Conservation (phyloP, 2,113 vertebrate genomes). For the Sprattus sprattus region DNA sequence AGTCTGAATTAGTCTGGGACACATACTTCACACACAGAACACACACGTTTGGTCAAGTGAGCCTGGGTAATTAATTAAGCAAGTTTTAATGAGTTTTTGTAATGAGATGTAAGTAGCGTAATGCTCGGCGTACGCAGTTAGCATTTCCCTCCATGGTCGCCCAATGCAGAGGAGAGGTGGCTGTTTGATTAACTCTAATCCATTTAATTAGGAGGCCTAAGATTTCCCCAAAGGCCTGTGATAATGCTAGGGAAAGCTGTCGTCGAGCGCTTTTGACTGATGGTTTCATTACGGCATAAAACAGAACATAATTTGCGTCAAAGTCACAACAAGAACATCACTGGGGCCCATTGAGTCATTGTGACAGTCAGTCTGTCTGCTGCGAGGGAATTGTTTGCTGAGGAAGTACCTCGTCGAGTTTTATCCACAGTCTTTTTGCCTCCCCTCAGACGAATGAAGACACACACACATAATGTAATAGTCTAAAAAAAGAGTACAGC, state of each 20-base stretch:
- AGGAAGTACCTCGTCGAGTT: background rate
- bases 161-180: slow-evolving; percentile 47
- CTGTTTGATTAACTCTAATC: slow-evolving; percentile 72
- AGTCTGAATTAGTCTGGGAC: slow-evolving; percentile 28
- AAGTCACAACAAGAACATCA: slow-evolving; percentile 21
- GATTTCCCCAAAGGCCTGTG: slow-evolving; percentile 68
- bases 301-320: slow-evolving; percentile 16
- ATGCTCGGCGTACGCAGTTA: slow-evolving; percentile 31
- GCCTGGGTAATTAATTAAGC: slow-evolving; percentile 57
- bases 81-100: slow-evolving; percentile 69
- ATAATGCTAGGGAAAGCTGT: slow-evolving; percentile 61
- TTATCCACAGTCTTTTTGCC: background rate
- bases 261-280: slow-evolving; percentile 68
- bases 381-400: background rate
- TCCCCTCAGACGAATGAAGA: background rate
- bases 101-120: slow-evolving; percentile 58
- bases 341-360: background rate
- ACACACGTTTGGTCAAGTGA: slow-evolving; percentile 26
- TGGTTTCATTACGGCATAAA: slow-evolving; percentile 60
- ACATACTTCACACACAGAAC: slow-evolving; percentile 20
- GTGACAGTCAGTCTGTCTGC: background rate
- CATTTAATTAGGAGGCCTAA: slow-evolving; percentile 72
- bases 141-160: slow-evolving; percentile 24
- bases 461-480: background rate
- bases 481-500: background rate